phyloP scores from a whole-genome alignment of 2,113 vertebrate genomes.

The Ictalurus punctatus region DNA sequence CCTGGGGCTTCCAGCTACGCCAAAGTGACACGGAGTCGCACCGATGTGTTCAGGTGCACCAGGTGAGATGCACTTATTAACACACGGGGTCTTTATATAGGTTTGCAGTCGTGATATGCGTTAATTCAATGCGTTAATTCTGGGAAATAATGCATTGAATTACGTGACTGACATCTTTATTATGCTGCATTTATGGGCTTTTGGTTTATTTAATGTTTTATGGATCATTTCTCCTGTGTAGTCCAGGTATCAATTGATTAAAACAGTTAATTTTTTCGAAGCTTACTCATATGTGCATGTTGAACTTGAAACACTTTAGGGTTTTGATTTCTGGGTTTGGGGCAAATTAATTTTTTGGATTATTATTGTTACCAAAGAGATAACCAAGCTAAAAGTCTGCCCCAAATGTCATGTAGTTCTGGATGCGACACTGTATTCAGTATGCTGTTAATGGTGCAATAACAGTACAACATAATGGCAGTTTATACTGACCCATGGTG shows the following conservation, averaged over 20 bases:
- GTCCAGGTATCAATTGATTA: background rate
- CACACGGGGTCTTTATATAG: too few relatives aligned
- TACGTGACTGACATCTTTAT: background rate
- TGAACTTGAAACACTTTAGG: background rate
- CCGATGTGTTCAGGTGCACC: constrained; percentile 80
- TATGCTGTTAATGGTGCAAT: background rate
- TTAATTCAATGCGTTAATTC: background rate
- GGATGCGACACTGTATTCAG: background rate
- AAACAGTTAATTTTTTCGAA: background rate
- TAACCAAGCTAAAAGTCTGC: background rate
- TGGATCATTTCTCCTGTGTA: background rate
- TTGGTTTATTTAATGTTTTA: background rate
- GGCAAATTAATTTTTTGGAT: background rate
- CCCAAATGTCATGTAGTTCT: background rate
- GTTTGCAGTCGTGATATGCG: background rate
- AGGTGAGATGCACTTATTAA: constrained; percentile 74
- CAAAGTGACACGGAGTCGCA: constrained; percentile 81
- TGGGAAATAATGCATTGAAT: background rate
- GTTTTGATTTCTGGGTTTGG: background rate
- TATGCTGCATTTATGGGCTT: background rate
- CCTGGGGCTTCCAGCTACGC: constrained; percentile 90
- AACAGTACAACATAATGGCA: background rate
- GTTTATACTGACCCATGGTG: background rate
- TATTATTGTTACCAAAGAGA: background rate
- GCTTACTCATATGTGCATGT: background rate